Conservation (phyloP, 2,113 vertebrate genomes). For the Heterocephalus glaber region DNA sequence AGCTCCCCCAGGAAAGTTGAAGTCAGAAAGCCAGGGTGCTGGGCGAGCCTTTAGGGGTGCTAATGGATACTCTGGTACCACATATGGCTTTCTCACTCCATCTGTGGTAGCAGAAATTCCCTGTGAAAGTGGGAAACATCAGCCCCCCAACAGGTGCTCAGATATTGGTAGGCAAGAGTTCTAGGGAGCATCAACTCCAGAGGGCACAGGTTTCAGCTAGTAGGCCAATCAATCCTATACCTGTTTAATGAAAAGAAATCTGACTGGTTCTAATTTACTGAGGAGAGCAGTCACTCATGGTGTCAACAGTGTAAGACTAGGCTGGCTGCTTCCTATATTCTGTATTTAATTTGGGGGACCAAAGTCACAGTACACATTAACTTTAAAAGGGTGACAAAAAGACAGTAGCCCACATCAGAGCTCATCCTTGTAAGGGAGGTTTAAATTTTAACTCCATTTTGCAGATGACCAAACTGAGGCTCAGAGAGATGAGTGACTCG, state of each 20-base stretch:
- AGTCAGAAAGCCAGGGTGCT: background rate
- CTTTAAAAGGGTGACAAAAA: conserved; percentile 2
- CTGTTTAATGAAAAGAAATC: background rate
- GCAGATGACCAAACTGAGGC: background rate
- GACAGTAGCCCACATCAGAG: background rate
- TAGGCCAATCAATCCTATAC: background rate
- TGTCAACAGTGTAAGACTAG: background rate
- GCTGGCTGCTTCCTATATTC: background rate
- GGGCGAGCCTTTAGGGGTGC: background rate
- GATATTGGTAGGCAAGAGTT: background rate
- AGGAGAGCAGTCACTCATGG: background rate
- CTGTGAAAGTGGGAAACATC: background rate
- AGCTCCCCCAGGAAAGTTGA: background rate
- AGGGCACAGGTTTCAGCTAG: background rate
- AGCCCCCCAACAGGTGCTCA: background rate
- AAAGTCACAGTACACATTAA: conserved; percentile 19
- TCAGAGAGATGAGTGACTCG: background rate
- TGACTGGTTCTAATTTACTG: background rate
- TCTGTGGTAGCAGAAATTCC: background rate
- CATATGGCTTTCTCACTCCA: background rate
- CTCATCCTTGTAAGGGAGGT: background rate
- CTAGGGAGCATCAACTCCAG: background rate
- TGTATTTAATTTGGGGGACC: background rate
- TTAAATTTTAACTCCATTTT: background rate
- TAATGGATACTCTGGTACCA: background rate